Evolutionary conservation across 2,888 invertebrate genomes (phyloP).

Genomic region (Euzophera pinguis): DNA sequence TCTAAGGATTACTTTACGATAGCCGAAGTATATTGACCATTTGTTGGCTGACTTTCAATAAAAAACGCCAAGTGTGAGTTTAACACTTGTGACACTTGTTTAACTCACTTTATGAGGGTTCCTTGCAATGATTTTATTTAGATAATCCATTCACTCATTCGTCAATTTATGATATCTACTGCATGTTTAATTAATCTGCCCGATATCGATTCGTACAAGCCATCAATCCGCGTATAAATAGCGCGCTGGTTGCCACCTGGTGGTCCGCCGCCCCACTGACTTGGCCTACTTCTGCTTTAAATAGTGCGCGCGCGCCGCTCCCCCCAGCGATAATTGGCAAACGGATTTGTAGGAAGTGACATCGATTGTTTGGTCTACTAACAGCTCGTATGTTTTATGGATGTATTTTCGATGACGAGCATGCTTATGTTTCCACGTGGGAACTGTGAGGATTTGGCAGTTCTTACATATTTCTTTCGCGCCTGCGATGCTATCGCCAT

Average conservation of each 20-base stretch:
- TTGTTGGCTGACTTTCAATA: too few relatives aligned
- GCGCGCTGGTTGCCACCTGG: constrained; percentile 45
- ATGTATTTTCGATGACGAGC: neutral
- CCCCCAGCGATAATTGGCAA: constrained; percentile 33
- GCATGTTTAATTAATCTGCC: neutral
- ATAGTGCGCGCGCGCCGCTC: constrained; percentile 47
- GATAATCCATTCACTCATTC: neutral
- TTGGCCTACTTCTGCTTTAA: constrained; percentile 52
- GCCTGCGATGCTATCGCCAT: too few relatives aligned
- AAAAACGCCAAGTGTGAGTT: too few relatives aligned
- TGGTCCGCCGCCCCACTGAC: constrained; percentile 51
- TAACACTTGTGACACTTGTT: too few relatives aligned
- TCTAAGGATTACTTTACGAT: too few relatives aligned
- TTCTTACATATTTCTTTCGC: too few relatives aligned
- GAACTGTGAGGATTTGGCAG: too few relatives aligned
- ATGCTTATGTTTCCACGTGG: too few relatives aligned
- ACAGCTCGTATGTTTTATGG: neutral
- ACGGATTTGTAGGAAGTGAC: constrained; percentile 33
- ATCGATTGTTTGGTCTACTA: constrained; percentile 14
- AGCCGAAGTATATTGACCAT: too few relatives aligned
- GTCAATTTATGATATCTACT: neutral
- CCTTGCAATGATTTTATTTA: neutral
- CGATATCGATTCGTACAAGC: neutral
- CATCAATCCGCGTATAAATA: constrained; percentile 27
- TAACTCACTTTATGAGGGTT: too few relatives aligned